These are phyloP conservation scores for Hydrozoanthus gracilis DNA, from an alignment of 92 coral and sea anemone species.

Conservation along the genomic window DNA sequence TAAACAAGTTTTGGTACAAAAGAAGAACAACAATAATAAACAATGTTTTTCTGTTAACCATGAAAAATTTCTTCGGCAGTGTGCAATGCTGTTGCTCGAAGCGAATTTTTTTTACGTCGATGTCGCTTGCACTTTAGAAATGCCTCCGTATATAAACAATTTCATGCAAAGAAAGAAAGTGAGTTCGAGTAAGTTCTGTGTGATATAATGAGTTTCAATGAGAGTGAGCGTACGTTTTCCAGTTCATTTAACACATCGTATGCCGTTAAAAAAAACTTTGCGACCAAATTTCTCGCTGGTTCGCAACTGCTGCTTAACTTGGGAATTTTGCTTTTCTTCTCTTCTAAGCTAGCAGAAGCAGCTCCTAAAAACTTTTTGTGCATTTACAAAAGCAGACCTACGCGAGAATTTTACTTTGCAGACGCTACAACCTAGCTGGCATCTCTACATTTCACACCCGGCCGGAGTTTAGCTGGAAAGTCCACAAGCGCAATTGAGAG, in stretches of 20 bases:
- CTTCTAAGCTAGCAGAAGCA: background rate
- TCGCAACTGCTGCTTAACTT: background rate
- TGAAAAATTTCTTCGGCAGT: background rate
- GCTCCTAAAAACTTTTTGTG: background rate
- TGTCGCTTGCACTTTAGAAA: background rate
- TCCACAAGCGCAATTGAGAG: background rate
- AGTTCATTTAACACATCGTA: too few relatives aligned
- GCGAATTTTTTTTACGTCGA: background rate
- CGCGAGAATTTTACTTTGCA: background rate
- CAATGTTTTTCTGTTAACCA: background rate
- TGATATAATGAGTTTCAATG: background rate
- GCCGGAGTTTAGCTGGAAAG: background rate
- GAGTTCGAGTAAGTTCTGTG: background rate
- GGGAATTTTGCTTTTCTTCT: background rate
- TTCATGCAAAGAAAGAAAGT: too few relatives aligned
- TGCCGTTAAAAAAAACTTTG: background rate
- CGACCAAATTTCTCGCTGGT: background rate
- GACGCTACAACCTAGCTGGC: background rate
- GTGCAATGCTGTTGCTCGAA: background rate
- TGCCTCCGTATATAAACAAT: too few relatives aligned
- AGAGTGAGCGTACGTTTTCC: background rate
- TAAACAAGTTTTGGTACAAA: background rate
- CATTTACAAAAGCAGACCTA: background rate
- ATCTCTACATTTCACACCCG: background rate
- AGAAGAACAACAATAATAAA: too few relatives aligned